Percentiles rank a stretch among this genome's conserved stretches.
Conservation (phyloP, 1,140 invertebrate genomes). For the Diprion similis region DNA sequence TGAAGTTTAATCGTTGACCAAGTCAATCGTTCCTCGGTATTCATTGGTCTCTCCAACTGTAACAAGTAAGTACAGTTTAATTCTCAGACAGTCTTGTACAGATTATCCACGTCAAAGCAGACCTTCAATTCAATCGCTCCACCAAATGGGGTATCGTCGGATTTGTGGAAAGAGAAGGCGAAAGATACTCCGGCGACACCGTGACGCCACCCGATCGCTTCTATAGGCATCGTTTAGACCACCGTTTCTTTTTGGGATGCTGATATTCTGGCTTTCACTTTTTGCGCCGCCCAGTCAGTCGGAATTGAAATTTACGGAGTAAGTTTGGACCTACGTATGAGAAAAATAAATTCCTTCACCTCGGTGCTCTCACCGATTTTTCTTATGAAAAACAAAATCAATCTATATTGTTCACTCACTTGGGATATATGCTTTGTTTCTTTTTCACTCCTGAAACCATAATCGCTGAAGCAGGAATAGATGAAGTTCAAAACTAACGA, state of each 20-base stretch:
- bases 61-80: too few species aligned
- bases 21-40: too few species aligned
- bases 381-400: background rate
- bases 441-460: too few species aligned
- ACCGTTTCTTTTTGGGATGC: background rate
- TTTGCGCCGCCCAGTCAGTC: background rate
- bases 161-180: background rate
- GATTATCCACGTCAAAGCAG: too few species aligned
- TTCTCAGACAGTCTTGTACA: too few species aligned
- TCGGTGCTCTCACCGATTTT: background rate
- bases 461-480: slow-evolving; percentile 22
- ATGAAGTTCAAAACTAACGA: slow-evolving; percentile 34
- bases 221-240: background rate
- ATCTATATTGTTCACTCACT: too few species aligned
- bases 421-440: too few species aligned
- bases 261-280: background rate
- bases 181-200: background rate
- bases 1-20: too few species aligned
- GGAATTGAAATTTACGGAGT: background rate
- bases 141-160: background rate
- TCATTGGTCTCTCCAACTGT: too few species aligned
- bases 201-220: background rate
- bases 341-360: background rate
- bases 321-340: background rate
- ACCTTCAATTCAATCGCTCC: background rate